A percentile compares a stretch with the other conserved stretches of the same genome.
These are phyloP conservation scores for Urechis unicinctus DNA, from an alignment of 2,888 invertebrate genomes.

Conservation along the genomic window DNA sequence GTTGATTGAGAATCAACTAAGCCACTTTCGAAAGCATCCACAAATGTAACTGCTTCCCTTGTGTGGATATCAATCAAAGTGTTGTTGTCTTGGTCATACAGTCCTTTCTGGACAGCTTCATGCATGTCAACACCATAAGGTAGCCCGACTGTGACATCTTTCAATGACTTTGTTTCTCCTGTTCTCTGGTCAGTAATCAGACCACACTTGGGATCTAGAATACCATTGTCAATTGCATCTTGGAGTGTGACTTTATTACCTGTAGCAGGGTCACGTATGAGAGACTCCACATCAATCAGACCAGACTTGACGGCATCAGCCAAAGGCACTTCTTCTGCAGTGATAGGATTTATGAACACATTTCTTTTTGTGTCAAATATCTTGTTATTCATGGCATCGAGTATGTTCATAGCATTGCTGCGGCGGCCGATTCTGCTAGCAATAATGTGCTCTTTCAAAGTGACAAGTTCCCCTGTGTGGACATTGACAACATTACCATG, in stretches of 20 bases:
- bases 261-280: constrained; percentile 67
- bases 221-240: constrained; percentile 63
- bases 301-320: constrained; percentile 24
- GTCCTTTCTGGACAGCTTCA: constrained; percentile 33
- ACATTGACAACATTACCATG: constrained; percentile 22
- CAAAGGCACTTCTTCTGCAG: constrained; percentile 18
- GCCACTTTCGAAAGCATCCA: constrained; percentile 46
- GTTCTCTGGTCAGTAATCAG: constrained; percentile 9
- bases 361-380: constrained; percentile 30
- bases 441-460: constrained; percentile 33
- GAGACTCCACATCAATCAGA: constrained; percentile 9
- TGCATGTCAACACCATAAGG: constrained; percentile 21
- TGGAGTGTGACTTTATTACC: constrained; percentile 75
- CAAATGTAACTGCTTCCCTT: constrained; percentile 24
- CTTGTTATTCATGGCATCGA: constrained; percentile 3
- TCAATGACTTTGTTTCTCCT: constrained; percentile 5
- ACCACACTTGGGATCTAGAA: constrained; percentile 62
- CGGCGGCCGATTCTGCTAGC: neutral
- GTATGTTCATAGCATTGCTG: neutral
- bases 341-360: constrained; percentile 23
- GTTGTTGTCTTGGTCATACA: constrained; percentile 28
- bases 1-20: constrained; percentile 54
- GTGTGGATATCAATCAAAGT: constrained; percentile 28
- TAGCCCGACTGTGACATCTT: constrained; percentile 4
- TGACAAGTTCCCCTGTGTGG: constrained; percentile 55